These are phyloP conservation scores for Plutella xylostella DNA, from an alignment of 2,888 invertebrate genomes.

Conservation along the genomic window DNA sequence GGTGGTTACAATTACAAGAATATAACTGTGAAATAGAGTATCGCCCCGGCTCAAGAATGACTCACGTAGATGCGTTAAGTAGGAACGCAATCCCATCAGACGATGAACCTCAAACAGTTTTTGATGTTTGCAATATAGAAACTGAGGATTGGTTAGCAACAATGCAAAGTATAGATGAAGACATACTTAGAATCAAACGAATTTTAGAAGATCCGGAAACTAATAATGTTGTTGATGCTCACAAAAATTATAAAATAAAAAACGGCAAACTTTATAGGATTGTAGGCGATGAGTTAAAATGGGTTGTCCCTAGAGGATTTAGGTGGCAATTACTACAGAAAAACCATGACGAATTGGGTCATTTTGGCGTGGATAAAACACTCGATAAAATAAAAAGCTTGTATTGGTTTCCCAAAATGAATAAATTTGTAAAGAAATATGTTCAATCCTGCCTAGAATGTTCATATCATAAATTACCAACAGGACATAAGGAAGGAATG, in stretches of 20 bases:
- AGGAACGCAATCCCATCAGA: background rate
- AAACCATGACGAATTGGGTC: background rate
- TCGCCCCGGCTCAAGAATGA: slow-evolving; percentile 23
- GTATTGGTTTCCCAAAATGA: background rate
- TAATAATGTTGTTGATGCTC: background rate
- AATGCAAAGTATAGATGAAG: slow-evolving; percentile 12
- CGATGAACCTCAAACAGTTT: background rate
- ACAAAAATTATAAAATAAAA: background rate
- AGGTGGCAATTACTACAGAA: background rate
- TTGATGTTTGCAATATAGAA: slow-evolving; percentile 7
- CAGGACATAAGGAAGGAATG: slow-evolving; percentile 25
- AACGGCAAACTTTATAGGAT: background rate
- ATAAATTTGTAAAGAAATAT: too few species aligned
- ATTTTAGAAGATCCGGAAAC: background rate
- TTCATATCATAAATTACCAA: slow-evolving; percentile 22
- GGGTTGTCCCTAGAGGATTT: slow-evolving; percentile 26
- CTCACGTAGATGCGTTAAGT: slow-evolving; percentile 25
- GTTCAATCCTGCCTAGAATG: too few species aligned
- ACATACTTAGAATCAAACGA: slow-evolving; percentile 1
- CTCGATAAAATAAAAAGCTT: background rate
- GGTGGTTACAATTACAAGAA: too few species aligned
- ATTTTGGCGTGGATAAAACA: background rate
- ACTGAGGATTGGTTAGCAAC: slow-evolving; percentile 14
- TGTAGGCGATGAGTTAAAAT: slow-evolving; percentile 13
- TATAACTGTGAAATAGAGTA: slow-evolving; percentile 28